These are phyloP conservation scores for Orius insidiosus DNA, from an alignment of 1,140 invertebrate genomes.

Conservation along the genomic window DNA sequence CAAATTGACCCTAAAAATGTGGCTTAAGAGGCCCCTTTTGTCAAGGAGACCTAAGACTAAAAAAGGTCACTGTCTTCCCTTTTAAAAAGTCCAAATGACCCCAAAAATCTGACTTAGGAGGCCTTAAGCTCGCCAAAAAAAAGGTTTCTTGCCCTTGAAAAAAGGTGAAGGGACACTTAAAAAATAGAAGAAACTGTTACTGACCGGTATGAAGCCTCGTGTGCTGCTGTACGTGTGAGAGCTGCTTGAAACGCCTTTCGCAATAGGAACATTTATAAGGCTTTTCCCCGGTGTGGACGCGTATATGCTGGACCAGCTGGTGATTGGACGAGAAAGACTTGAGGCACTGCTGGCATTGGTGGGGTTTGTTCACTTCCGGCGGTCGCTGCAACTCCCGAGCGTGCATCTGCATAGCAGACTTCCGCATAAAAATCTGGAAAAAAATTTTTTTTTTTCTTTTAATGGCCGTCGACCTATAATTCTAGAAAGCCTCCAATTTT, in stretches of 20 bases:
- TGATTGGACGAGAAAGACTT: slow-evolving; percentile 94
- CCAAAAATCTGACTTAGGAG: too few species aligned
- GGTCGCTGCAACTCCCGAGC: slow-evolving; percentile 47
- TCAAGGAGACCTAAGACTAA: too few species aligned
- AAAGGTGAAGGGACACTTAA: too few species aligned
- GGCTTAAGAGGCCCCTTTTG: too few species aligned
- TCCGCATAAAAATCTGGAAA: slow-evolving; percentile 91
- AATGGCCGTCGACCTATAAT: too few species aligned
- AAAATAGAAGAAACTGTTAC: slow-evolving; percentile 23
- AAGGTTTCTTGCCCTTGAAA: too few species aligned
- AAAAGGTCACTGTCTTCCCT: too few species aligned
- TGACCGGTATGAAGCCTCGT: slow-evolving; percentile 85
- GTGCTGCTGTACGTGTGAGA: slow-evolving; percentile 87
- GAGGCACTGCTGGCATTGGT: slow-evolving; percentile 92
- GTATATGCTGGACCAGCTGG: slow-evolving; percentile 88
- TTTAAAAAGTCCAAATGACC: too few species aligned
- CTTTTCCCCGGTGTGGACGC: slow-evolving; percentile 83
- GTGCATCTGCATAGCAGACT: slow-evolving; percentile 88
- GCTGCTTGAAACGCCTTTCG: slow-evolving; percentile 83
- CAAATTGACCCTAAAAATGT: too few species aligned
- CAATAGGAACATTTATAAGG: slow-evolving; percentile 93
- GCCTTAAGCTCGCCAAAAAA: too few species aligned
- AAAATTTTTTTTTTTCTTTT: too few species aligned
- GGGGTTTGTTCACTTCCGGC: slow-evolving; percentile 64
- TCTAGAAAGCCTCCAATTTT: too few species aligned